phyloP scores from a whole-genome alignment of 2,113 vertebrate genomes.

The Corythoichthys intestinalis region DNA sequence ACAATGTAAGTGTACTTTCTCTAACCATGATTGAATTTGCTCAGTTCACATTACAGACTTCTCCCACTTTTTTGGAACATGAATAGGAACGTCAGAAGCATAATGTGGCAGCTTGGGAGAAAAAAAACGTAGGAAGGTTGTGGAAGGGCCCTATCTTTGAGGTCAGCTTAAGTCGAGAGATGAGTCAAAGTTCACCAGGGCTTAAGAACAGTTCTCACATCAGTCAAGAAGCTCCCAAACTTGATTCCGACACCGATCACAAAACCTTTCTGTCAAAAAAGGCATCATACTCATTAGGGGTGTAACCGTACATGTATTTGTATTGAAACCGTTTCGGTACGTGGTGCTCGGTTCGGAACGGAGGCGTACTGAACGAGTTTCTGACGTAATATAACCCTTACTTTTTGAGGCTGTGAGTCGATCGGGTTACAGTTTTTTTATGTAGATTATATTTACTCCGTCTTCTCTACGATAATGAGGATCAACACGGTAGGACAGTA shows the following conservation, averaged over 20 bases:
- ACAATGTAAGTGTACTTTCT: slow-evolving; percentile 80
- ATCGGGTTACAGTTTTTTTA: no score
- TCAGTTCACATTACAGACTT: slow-evolving; percentile 8
- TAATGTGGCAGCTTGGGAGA: slow-evolving; percentile 48
- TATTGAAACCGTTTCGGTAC: no score
- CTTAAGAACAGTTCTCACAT: slow-evolving; percentile 59
- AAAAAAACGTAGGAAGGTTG: not conserved
- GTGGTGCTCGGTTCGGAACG: no score
- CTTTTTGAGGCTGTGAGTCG: no score
- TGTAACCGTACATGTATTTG: no score
- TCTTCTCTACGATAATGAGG: no score
- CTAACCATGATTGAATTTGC: not conserved
- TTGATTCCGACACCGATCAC: slow-evolving; percentile 29
- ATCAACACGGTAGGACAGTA: no score
- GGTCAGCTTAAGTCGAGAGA: slow-evolving; percentile 84
- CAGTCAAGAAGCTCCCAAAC: slow-evolving; percentile 32
- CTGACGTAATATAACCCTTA: no score
- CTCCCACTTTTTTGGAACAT: slow-evolving; percentile 4
- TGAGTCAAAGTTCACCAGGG: slow-evolving; percentile 86
- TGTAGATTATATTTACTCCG: no score
- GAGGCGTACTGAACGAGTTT: no score
- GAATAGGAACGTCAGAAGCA: slow-evolving; percentile 21
- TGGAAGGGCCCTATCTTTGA: slow-evolving; percentile 55
- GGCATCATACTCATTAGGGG: no score
- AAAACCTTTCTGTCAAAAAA: not conserved